Percentiles rank a stretch among this genome's conserved stretches.
These are phyloP conservation scores for Zootoca vivipara DNA, from an alignment of 2,113 vertebrate species.

Conservation along the genomic window DNA sequence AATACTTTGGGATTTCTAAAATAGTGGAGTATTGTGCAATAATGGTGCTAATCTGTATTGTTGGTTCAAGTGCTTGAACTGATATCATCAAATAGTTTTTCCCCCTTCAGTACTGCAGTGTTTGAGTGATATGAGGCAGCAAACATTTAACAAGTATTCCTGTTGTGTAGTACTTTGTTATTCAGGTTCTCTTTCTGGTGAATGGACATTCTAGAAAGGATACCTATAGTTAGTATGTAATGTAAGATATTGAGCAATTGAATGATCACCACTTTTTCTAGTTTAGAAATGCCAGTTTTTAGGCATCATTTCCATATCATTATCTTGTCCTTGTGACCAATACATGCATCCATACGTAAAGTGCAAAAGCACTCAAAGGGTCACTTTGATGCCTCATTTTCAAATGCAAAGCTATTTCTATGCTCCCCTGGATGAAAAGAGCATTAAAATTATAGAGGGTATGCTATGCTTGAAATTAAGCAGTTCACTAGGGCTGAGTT, in stretches of 20 bases:
- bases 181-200: background rate
- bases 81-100: slow-evolving; percentile 21
- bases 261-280: slow-evolving; percentile 27
- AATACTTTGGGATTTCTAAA: slow-evolving; percentile 10
- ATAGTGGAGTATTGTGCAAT: slow-evolving; percentile 1
- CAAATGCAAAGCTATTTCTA: background rate
- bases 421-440: background rate
- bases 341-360: background rate
- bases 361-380: background rate
- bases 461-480: background rate
- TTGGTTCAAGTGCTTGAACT: slow-evolving; percentile 4
- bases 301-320: background rate
- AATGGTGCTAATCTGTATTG: background rate
- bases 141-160: too few relatives aligned
- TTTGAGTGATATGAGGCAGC: background rate
- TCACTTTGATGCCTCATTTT: background rate
- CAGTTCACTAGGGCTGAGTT: background rate
- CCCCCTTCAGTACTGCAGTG: slow-evolving; percentile 22
- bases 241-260: background rate
- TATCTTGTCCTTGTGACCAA: background rate
- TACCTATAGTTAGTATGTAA: background rate
- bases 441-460: background rate
- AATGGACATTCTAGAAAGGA: background rate
- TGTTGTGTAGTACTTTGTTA: too few relatives aligned
- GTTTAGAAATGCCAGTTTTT: background rate